Conservation (phyloP, 1,140 invertebrate species). For the Drosophila melanica region DNA sequence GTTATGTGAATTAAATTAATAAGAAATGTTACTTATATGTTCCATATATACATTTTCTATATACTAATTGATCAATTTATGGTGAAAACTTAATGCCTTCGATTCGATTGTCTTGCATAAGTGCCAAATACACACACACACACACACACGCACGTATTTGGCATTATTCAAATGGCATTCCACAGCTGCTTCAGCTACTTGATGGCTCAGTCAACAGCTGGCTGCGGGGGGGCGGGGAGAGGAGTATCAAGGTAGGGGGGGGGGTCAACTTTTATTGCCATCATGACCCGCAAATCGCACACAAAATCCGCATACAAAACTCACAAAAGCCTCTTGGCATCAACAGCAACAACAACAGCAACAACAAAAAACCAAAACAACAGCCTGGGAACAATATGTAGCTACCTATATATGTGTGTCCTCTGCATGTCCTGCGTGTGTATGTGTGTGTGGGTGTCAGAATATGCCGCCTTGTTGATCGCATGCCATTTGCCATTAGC, state of each 20-base stretch:
- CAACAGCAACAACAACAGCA: too few species aligned
- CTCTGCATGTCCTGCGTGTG: constrained; percentile 23
- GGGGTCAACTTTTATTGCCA: constrained; percentile 50
- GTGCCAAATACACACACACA: constrained; percentile 26
- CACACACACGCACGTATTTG: constrained; percentile 34
- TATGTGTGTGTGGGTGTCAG: constrained; percentile 9
- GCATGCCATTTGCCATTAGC: not conserved
- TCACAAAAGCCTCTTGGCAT: constrained; percentile 44
- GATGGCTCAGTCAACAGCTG: constrained; percentile 5
- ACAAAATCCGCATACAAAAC: constrained; percentile 53
- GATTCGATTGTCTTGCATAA: not conserved
- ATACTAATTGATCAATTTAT: too few species aligned
- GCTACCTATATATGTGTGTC: constrained; percentile 15
- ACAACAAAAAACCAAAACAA: not conserved
- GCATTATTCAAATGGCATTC: constrained; percentile 17
- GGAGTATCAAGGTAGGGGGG: not conserved
- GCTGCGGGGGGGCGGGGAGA: not conserved
- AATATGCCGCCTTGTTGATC: constrained; percentile 36
- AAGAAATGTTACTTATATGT: not conserved
- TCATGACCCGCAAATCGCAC: constrained; percentile 55
- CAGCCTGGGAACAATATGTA: constrained; percentile 29
- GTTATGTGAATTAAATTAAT: constrained; percentile 23
- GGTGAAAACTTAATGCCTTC: too few species aligned
- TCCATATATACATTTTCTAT: too few species aligned
- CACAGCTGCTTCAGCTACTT: constrained; percentile 23